Percentiles rank a stretch among this genome's conserved stretches.
phyloP scores from a whole-genome alignment of 2,113 vertebrate species.

The Sinocyclocheilus anophthalmus region DNA sequence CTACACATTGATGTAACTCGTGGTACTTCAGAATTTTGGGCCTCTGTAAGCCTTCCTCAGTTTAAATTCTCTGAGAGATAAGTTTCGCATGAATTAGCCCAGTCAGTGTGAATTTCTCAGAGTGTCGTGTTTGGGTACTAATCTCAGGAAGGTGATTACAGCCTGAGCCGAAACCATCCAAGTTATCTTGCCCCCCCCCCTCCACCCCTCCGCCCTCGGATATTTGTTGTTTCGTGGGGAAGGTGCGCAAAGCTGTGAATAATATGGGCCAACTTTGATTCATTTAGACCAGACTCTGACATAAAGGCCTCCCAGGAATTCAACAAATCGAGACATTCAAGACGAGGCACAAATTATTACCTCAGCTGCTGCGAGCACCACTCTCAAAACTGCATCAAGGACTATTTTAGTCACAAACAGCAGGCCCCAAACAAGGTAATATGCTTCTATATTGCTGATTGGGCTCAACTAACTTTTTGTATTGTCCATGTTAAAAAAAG shows the following conservation, averaged over 20 bases:
- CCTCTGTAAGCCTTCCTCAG: neutral
- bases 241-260: slow-evolving; percentile 49
- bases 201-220: too few species aligned
- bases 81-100: slow-evolving; percentile 17
- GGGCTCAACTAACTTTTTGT: too few species aligned
- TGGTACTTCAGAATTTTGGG: neutral
- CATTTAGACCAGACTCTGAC: slow-evolving; percentile 61
- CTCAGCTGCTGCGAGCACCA: slow-evolving; percentile 54
- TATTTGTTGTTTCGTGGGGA: too few species aligned
- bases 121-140: slow-evolving; percentile 16
- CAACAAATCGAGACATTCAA: slow-evolving; percentile 61
- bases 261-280: slow-evolving; percentile 64
- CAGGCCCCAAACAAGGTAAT: neutral
- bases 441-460: neutral
- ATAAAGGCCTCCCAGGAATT: slow-evolving; percentile 59
- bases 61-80: neutral
- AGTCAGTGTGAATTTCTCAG: neutral
- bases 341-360: slow-evolving; percentile 53
- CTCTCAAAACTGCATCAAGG: slow-evolving; percentile 26
- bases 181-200: too few species aligned
- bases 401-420: slow-evolving; percentile 42
- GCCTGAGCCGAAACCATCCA: too few species aligned
- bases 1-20: too few species aligned
- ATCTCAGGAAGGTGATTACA: neutral
- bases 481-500: too few species aligned